Evolutionary conservation across 2,113 vertebrate species (phyloP).

Genomic region (Mormoops blainvillei): DNA sequence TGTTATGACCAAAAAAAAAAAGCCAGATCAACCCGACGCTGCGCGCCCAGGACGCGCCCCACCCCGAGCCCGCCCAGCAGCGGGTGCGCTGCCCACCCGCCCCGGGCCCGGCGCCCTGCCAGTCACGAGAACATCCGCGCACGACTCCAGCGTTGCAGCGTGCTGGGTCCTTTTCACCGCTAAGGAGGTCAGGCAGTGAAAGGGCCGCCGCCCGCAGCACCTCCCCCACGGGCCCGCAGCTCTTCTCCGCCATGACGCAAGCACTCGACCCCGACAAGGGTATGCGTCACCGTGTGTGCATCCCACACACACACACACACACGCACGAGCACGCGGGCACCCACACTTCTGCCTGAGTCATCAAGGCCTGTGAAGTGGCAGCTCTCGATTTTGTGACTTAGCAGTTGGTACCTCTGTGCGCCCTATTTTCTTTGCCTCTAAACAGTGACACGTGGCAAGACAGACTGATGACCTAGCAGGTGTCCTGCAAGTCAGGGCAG

Average conservation of each 20-base stretch:
- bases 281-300: rapidly evolving
- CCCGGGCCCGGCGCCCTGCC: rapidly evolving
- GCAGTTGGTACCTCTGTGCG: not conserved
- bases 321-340: no score
- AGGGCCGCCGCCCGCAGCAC: rapidly evolving
- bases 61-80: not conserved
- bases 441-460: not conserved
- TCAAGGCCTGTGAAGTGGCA: not conserved
- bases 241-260: rapidly evolving
- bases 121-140: not conserved
- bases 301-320: no score
- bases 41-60: rapidly evolving
- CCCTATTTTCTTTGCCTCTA: no score
- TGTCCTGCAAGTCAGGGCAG: rapidly evolving
- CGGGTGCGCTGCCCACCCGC: not conserved
- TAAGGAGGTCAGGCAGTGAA: not conserved
- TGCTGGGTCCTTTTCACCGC: not conserved
- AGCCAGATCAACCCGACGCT: rapidly evolving
- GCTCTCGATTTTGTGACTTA: not conserved
- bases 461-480: not conserved
- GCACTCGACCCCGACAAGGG: no score
- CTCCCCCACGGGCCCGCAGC: not conserved
- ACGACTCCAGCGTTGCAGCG: rapidly evolving
- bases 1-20: not conserved
- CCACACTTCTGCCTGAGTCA: not conserved